Percentiles rank a stretch among this genome's conserved stretches.
Conservation (phyloP, 2,797 vertebrate genomes). For the Lepus oiostolus region DNA sequence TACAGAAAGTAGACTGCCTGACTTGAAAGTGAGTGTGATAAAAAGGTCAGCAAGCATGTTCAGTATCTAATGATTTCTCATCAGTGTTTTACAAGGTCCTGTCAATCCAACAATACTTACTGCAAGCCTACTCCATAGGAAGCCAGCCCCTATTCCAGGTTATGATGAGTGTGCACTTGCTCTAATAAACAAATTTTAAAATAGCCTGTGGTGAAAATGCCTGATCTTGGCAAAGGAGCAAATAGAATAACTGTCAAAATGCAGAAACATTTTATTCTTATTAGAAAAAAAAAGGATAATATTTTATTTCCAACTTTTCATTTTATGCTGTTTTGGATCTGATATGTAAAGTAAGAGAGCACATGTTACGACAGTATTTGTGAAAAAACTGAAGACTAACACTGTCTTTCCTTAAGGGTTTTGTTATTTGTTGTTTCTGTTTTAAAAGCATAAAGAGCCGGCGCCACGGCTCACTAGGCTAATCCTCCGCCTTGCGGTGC, state of each 20-base stretch:
- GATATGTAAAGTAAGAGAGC: conserved; percentile 22
- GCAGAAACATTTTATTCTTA: background rate
- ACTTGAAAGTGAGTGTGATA: conserved; percentile 31
- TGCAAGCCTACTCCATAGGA: background rate
- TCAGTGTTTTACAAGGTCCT: conserved; percentile 11
- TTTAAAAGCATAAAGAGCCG: background rate
- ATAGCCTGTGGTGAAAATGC: background rate
- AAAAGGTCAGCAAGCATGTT: conserved; percentile 53
- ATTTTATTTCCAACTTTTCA: background rate
- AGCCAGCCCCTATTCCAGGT: background rate
- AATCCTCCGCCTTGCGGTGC: too few species aligned
- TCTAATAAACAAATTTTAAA: conserved; percentile 54
- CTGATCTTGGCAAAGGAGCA: background rate
- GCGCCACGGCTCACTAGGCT: too few species aligned
- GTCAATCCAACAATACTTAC: conserved; percentile 63
- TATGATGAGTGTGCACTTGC: conserved; percentile 41
- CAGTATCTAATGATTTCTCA: conserved; percentile 43
- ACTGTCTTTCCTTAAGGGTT: background rate
- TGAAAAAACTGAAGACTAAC: background rate
- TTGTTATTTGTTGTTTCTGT: background rate
- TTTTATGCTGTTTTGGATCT: conserved; percentile 39
- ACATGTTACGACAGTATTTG: background rate
- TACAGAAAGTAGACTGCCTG: background rate
- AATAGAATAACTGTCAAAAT: conserved; percentile 12
- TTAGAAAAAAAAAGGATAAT: background rate